Evolutionary conservation across 1,140 invertebrate species (phyloP), one percentile per base, ranked within the genome.

Genomic region (Phthorimaea operculella): DNA sequence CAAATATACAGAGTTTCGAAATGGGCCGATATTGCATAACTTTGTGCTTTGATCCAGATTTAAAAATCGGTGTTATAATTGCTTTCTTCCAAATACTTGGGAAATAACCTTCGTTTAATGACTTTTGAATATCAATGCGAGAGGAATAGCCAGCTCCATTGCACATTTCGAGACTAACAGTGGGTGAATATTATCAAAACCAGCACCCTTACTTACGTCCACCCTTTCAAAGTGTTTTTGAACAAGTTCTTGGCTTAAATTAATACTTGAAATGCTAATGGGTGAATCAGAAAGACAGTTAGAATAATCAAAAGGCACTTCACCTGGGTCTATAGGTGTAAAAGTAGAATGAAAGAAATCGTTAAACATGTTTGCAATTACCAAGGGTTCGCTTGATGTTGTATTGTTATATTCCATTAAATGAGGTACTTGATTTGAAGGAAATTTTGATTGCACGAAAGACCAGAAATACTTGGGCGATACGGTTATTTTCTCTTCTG

Each of bases 1-100:
- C 62, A 9, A 77, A 57, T n/a, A 61, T 9, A 33, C 54, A 62
- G 10, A 70, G 21, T 15, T 68, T 68, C 0, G 68, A 64, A 6
- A 74, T 70, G 0, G 70, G 72, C 44, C 74, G 57, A 47, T 70
- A 74, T 28, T 74, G 62, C 0, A 11, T 5, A 4, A 64, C 36
- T 8, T 59, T 12, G 16, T 60, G 10, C 60, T 58, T 49, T 8
- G 28, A 14, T 12, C 33, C 12, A 14, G 36, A 49, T 58, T 58
- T 64, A 12, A 34, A 50, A 42, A 64, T 61, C 4, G 62, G 62
- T 4, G 62, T 64, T n/a, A 64, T 52, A 1, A 59, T 9, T 1
- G 58, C 51, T 12, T 51, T 34, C 54, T 64, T 61, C 62, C 59
- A 64, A 10, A 34, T 2, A 3, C 50, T 7, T 10, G 56, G 57